Base-by-base conservation (phyloP, 2,888 invertebrate genomes). In the Rhamphomyia laevipes region DNA sequence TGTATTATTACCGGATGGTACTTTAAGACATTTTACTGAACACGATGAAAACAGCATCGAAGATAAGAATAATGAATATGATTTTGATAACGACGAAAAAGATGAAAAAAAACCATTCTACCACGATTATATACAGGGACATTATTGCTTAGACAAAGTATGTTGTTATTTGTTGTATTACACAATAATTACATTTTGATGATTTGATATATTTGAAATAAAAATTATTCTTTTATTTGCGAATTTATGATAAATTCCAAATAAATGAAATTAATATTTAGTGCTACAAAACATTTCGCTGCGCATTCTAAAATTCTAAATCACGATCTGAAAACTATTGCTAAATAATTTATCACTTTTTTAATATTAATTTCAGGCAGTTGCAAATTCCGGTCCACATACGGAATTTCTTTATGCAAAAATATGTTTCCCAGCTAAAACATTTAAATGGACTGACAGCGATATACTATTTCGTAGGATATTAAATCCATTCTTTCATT, bases 111-210 rank as follows among this genome's bases (percentile, higher is more conserved):
- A 78, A 63, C 71, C 77, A 46, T 65, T 77, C 4, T 81, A 77
- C 52, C 78, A 84, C 60, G 85, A 87, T 61, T 85, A 87, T 63
- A 73, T 75, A 16, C 80, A 78, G 54, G 82, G 84, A 40, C 81
- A 84, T 67, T 90, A 89, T 64, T 90, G 90, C 62, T 75, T 86
- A 61, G 90, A 90, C 63, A 86, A 83, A 74, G 86, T 84, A 50
- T 18, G 49, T 45, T 11, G n/a, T 12, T n/a, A 12, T n/a, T 30
- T 11, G 18, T 37, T 18, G 13, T 18, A 35, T 12, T 45, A 30
- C 48, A 43, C 33, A 42, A 37, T 40, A 4, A 15, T 38, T n/a
- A 6, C 4, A 38, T 17, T 38, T n/a, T 21, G 35, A 13, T 18
- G 1, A 15, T 13, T 43, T 12, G 6, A n/a, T n/a, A n/a, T n/a